These are phyloP conservation scores for Meta bourneti DNA, from an alignment of 2,888 invertebrate genomes.

Conservation along the genomic window DNA sequence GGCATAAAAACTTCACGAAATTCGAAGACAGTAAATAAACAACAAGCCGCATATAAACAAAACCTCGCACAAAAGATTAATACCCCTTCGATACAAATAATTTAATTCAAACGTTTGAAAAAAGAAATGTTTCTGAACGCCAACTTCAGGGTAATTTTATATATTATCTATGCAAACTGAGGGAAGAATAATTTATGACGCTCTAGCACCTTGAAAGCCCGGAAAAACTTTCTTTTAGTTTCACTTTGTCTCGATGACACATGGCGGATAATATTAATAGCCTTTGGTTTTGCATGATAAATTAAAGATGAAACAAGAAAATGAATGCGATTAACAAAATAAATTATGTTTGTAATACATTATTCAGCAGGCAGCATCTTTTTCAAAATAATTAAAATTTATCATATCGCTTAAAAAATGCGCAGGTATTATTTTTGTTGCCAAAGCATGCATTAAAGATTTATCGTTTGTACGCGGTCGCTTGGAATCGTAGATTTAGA, in stretches of 20 bases:
- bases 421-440: constrained; percentile 33
- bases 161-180: constrained; percentile 19
- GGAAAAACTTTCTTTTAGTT: not conserved
- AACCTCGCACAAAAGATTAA: not conserved
- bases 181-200: constrained; percentile 7
- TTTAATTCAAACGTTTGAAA: constrained; percentile 40
- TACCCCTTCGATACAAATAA: constrained; percentile 23
- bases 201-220: too few species aligned
- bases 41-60: not conserved
- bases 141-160: constrained; percentile 5
- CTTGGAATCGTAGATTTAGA: constrained; percentile 16
- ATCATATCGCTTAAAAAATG: constrained; percentile 26
- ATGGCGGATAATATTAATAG: constrained; percentile 47
- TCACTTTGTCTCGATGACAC: constrained; percentile 30
- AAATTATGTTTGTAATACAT: constrained; percentile 57
- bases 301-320: constrained; percentile 35
- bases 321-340: constrained; percentile 58
- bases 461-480: not conserved
- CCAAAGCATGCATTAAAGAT: constrained; percentile 22
- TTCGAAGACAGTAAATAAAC: not conserved
- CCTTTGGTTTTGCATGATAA: constrained; percentile 48
- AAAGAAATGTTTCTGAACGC: not conserved
- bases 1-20: not conserved
- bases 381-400: constrained; percentile 46
- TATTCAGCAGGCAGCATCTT: constrained; percentile 32